Conservation (phyloP, 1,140 invertebrate species). For the Hermatobates lingyangjiaoensis region DNA sequence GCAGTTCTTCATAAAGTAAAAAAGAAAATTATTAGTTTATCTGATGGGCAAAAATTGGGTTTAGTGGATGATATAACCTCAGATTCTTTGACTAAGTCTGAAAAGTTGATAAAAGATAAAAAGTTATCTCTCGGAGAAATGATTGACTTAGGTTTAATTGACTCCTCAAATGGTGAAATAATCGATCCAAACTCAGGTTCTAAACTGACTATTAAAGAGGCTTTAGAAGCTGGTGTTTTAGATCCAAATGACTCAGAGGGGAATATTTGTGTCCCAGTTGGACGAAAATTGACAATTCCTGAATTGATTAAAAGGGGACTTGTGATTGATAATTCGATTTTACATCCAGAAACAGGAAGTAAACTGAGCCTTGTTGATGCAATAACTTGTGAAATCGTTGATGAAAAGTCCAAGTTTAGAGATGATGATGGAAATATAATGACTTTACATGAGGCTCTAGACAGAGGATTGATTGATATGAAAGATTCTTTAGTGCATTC, state of each 20-base stretch:
- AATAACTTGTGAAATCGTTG: constrained; percentile 68
- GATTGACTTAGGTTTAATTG: background rate
- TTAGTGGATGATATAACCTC: constrained; percentile 56
- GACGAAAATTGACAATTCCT: constrained; percentile 57
- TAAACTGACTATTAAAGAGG: constrained; percentile 65
- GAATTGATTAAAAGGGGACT: constrained; percentile 67
- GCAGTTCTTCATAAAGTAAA: constrained; percentile 58
- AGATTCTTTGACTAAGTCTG: constrained; percentile 32
- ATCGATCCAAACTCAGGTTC: constrained; percentile 45
- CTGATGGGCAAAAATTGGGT: constrained; percentile 48
- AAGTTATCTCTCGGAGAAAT: constrained; percentile 2
- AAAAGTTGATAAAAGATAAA: no score
- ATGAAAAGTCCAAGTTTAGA: constrained; percentile 44
- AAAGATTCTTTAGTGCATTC: no score
- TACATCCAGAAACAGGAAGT: constrained; percentile 74
- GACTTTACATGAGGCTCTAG: constrained; percentile 61
- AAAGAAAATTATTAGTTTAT: constrained; percentile 46
- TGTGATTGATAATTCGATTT: constrained; percentile 61
- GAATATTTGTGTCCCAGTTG: constrained; percentile 59
- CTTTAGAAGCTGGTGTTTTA: constrained; percentile 58
- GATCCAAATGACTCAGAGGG: constrained; percentile 58
- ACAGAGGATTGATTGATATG: constrained; percentile 52
- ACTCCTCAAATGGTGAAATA: constrained; percentile 34
- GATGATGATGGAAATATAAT: constrained; percentile 38
- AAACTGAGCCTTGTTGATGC: constrained; percentile 58